Percentiles rank a stretch among this genome's conserved stretches.
These are phyloP conservation scores for Drosophila bocqueti DNA, from an alignment of 1,140 invertebrate genomes.

Conservation along the genomic window DNA sequence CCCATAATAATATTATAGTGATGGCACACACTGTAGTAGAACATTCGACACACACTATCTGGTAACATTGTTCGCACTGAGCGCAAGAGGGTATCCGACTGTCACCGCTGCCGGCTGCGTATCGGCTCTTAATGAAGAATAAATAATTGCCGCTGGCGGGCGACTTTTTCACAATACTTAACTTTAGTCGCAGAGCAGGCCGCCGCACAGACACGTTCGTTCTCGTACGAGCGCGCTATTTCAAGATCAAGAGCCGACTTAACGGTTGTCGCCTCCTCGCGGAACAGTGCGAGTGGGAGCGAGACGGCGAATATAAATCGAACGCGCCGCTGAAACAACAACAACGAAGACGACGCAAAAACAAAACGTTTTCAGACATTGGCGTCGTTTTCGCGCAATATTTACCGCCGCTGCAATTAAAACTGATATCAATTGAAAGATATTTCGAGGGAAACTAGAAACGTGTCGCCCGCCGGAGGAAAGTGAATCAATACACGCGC, in stretches of 20 bases:
- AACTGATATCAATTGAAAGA: slow-evolving; percentile 62
- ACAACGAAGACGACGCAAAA: slow-evolving; percentile 10
- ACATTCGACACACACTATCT: not conserved
- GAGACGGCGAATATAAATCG: slow-evolving; percentile 44
- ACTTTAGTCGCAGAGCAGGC: slow-evolving; percentile 68
- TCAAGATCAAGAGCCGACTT: slow-evolving; percentile 68
- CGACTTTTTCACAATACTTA: slow-evolving; percentile 46
- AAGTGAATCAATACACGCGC: slow-evolving; percentile 20
- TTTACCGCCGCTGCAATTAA: slow-evolving; percentile 52
- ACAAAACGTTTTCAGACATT: slow-evolving; percentile 44
- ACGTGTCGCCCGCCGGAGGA: not conserved
- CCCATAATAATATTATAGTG: not conserved
- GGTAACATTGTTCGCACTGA: not conserved
- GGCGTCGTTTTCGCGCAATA: slow-evolving; percentile 43
- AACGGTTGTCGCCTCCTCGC: slow-evolving; percentile 54
- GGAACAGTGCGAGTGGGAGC: slow-evolving; percentile 44
- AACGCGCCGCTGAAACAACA: slow-evolving; percentile 32
- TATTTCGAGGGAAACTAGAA: slow-evolving; percentile 30
- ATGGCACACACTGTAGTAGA: too few relatives aligned
- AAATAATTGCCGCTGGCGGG: slow-evolving; percentile 66
- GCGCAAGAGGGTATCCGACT: slow-evolving; percentile 18
- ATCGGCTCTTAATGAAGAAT: slow-evolving; percentile 65
- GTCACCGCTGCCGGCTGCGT: not conserved
- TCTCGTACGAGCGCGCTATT: slow-evolving; percentile 33
- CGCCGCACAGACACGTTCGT: slow-evolving; percentile 36